Percentiles rank a stretch among this genome's conserved stretches.
phyloP scores from a whole-genome alignment of 2,797 vertebrate species.

The Protosalanx chinensis region DNA sequence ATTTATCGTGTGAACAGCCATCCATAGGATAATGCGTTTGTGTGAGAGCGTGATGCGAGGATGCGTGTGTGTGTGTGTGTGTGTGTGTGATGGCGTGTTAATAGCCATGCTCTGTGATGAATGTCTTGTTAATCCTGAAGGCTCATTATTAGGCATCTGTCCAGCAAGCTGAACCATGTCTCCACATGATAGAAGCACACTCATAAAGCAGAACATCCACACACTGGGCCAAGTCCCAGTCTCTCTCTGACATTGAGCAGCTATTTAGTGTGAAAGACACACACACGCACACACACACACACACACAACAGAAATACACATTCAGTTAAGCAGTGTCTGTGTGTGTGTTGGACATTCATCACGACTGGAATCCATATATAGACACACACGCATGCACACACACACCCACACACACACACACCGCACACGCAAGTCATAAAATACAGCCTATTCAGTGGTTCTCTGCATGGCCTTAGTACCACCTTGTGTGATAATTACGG shows the following conservation, averaged over 20 bases:
- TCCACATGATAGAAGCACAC: constrained; percentile 47
- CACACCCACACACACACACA: too few species aligned
- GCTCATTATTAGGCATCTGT: constrained; percentile 48
- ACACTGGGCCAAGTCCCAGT: constrained; percentile 38
- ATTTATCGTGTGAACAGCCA: not conserved
- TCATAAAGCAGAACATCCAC: constrained; percentile 39
- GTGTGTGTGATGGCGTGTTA: not conserved
- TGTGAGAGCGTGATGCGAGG: not conserved
- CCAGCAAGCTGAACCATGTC: constrained; percentile 43
- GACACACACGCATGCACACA: not conserved
- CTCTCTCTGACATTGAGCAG: constrained; percentile 22
- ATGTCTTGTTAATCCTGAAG: constrained; percentile 27
- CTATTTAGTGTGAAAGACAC: constrained; percentile 37
- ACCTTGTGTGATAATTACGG: constrained; percentile 10
- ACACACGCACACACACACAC: not conserved
- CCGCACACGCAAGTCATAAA: not conserved
- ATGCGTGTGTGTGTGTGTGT: not conserved
- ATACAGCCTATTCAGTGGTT: not conserved
- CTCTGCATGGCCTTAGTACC: not conserved
- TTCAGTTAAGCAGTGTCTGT: too few species aligned
- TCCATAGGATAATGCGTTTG: not conserved
- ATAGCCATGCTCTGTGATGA: constrained; percentile 19
- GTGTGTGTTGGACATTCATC: too few species aligned
- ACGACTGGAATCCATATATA: not conserved
- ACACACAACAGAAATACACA: too few species aligned